Base-by-base conservation (phyloP, 2,113 vertebrate genomes). In the Glaucomys volans region DNA sequence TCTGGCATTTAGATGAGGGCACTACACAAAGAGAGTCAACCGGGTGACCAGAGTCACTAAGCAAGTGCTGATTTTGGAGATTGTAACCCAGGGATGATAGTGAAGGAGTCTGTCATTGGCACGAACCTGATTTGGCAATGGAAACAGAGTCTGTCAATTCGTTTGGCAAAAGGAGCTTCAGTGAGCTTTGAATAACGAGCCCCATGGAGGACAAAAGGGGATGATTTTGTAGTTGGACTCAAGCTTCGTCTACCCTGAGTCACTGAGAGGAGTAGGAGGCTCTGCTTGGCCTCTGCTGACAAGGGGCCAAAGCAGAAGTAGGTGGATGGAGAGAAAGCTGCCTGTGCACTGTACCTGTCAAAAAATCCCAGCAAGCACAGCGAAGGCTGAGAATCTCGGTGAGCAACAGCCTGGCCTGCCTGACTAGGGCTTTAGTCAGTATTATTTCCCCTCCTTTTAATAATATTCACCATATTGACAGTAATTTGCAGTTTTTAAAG, bases 401-500 rank as follows among this genome's bases (percentile, higher is more conserved):
- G 72, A 96, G 91, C 64, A n/a, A 66, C 0, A 64, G 64, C 91
- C 5, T n/a, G 11, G 76, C 64, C 94, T 77, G 86, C 72, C 14
- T 50, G 90, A 88, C 62, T 69, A 1, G 62, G 62, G 79, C 28
- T 88, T 69, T 66, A 77, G 93, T 87, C 93, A 90, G 94, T n/a
- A 0, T 8, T 28, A 14, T 47, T 69, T 94, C 75, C 75, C 93
- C 71, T 95, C 95, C 35, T 86, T 96, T 80, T 82, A 89, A 94
- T 66, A 85, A 82, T n/a, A 87, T 66, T 91, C 96, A 82, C 93
- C 72, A 24, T 47, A 66, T 22, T 85, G 98, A 95, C 94, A 87
- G 93, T 86, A 91, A 96, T 97, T 91, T 87, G 89, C 91, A 96
- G 91, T 90, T 50, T 96, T 96, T 90, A 85, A 90, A 77, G 22